Evolutionary conservation across 2,797 vertebrate genomes (phyloP).

Genomic region (Lutjanus argentimaculatus): DNA sequence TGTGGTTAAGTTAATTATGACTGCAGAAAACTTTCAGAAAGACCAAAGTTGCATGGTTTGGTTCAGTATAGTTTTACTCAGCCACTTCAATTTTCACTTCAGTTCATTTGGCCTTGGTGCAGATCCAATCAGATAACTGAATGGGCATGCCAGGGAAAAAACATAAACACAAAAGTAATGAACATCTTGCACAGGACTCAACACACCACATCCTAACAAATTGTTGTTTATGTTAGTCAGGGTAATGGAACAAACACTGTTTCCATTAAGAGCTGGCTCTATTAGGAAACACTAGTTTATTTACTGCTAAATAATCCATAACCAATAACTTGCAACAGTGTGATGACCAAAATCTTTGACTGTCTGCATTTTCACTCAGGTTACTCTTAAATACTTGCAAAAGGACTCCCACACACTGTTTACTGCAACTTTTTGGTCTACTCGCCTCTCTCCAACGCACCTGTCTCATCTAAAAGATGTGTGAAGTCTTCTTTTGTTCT

Average conservation of each 20-base stretch:
- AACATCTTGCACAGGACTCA: background rate
- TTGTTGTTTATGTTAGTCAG: background rate
- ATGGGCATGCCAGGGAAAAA: background rate
- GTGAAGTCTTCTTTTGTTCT: no score
- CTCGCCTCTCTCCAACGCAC: no score
- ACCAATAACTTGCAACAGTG: background rate
- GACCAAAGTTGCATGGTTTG: background rate
- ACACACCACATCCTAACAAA: background rate
- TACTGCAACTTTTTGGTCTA: no score
- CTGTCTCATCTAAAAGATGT: no score
- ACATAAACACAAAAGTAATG: background rate
- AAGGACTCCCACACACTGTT: no score
- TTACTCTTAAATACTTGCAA: background rate
- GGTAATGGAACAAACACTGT: conserved; percentile 3
- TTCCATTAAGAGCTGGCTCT: conserved; percentile 22
- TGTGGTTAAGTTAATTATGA: background rate
- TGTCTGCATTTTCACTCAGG: background rate
- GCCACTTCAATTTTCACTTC: background rate
- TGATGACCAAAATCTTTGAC: background rate
- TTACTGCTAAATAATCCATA: conserved; percentile 3
- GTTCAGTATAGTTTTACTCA: conserved; percentile 1
- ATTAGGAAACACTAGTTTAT: background rate
- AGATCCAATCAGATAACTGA: background rate
- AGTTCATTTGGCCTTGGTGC: conserved; percentile 9
- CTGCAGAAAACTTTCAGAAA: background rate